phyloP scores from a whole-genome alignment of 2,888 invertebrate genomes.

The Cremastinae sp. region DNA sequence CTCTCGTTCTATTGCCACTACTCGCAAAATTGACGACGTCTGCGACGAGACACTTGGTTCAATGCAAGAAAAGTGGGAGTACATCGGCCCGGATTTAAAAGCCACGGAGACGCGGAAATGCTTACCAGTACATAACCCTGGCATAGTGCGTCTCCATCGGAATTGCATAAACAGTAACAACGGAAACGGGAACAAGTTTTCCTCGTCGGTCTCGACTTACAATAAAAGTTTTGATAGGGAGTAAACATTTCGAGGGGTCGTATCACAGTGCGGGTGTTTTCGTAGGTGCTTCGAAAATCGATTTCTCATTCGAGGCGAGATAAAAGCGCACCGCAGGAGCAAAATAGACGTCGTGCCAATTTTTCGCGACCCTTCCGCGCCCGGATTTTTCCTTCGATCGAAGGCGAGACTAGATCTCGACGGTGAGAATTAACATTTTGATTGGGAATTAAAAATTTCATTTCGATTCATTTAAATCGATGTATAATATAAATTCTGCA shows the following conservation, averaged over 20 bases:
- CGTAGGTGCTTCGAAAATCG: too few relatives aligned
- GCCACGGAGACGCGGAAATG: slow-evolving; percentile 58
- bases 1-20: slow-evolving; percentile 25
- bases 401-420: too few relatives aligned
- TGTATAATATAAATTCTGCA: too few relatives aligned
- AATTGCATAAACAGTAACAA: slow-evolving; percentile 13
- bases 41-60: slow-evolving; percentile 24
- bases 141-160: slow-evolving; percentile 56
- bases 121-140: slow-evolving; percentile 62
- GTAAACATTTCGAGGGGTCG: too few relatives aligned
- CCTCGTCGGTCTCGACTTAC: slow-evolving; percentile 2
- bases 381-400: too few relatives aligned
- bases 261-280: too few relatives aligned
- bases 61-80: slow-evolving; percentile 53
- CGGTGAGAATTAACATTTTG: too few relatives aligned
- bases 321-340: too few relatives aligned
- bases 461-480: too few relatives aligned
- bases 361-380: too few relatives aligned
- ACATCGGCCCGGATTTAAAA: slow-evolving; percentile 67
- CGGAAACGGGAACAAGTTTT: background rate
- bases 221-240: background rate
- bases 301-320: background rate
- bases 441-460: too few relatives aligned
- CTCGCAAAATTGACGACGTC: slow-evolving; percentile 32
- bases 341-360: too few relatives aligned